Evolutionary conservation across 2,888 invertebrate genomes (phyloP).

Genomic region (Drosophila phalerata): DNA sequence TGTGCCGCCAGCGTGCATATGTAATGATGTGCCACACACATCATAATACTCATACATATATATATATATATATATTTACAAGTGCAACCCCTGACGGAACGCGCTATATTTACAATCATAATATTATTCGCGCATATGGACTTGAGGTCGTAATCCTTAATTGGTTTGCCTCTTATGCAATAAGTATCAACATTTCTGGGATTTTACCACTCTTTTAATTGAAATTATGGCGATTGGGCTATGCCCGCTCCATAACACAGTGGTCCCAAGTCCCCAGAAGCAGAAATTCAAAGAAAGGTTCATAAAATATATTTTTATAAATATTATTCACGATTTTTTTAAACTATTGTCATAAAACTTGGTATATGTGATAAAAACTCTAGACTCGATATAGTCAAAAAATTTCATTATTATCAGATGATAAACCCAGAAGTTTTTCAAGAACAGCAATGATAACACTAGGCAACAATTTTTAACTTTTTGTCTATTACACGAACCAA

Average conservation of each 20-base stretch:
- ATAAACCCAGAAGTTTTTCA: not conserved
- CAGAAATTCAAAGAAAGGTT: not conserved
- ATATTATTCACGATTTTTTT: not conserved
- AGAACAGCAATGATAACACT: too few relatives aligned
- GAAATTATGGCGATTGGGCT: not conserved
- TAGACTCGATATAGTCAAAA: not conserved
- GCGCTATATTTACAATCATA: constrained; percentile 67
- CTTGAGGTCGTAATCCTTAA: constrained; percentile 76
- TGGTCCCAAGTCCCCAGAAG: not conserved
- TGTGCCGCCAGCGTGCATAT: constrained; percentile 69
- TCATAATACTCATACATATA: constrained; percentile 1
- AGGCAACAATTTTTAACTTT: too few relatives aligned
- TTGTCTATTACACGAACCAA: too few relatives aligned
- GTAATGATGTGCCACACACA: constrained; percentile 54
- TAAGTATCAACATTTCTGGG: constrained; percentile 36
- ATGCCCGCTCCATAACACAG: not conserved
- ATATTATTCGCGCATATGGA: constrained; percentile 77
- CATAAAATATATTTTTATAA: not conserved
- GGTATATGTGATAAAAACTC: not conserved
- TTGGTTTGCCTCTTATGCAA: constrained; percentile 63
- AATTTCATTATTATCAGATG: not conserved
- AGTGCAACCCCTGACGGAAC: constrained; percentile 10
- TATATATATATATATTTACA: constrained; percentile 11
- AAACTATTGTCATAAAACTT: not conserved
- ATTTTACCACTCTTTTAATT: constrained; percentile 23